These are phyloP conservation scores for Incurvaria masculella DNA, from an alignment of 2,888 invertebrate species.

Conservation along the genomic window DNA sequence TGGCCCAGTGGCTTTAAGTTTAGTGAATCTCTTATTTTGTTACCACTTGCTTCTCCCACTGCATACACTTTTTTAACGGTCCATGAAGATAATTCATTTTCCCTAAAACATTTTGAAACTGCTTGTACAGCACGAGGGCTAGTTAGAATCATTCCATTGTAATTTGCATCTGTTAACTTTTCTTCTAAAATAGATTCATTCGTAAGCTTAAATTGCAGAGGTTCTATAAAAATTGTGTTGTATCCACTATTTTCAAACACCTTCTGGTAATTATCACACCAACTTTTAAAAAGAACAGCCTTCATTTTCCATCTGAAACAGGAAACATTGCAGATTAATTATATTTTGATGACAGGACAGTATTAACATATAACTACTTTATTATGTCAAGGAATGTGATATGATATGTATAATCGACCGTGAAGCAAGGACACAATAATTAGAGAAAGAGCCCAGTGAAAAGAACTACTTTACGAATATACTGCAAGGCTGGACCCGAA, in stretches of 20 bases:
- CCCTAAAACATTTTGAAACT: slow-evolving; percentile 33
- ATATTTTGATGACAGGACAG: too few species aligned
- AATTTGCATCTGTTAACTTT: slow-evolving; percentile 23
- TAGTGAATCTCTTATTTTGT: slow-evolving; percentile 20
- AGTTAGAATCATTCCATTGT: slow-evolving; percentile 35
- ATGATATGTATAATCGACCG: too few species aligned
- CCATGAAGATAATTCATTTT: slow-evolving; percentile 36
- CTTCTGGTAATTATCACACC: slow-evolving; percentile 38
- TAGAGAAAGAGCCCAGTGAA: too few species aligned
- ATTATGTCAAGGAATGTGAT: too few species aligned
- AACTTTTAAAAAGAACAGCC: slow-evolving; percentile 39
- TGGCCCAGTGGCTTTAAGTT: slow-evolving; percentile 24
- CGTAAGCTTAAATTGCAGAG: slow-evolving; percentile 32
- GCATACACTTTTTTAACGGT: slow-evolving; percentile 33
- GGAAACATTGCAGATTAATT: not conserved
- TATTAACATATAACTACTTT: too few species aligned
- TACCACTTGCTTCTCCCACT: slow-evolving; percentile 33
- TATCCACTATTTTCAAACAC: slow-evolving; percentile 31
- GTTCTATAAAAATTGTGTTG: slow-evolving; percentile 38
- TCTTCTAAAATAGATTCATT: slow-evolving; percentile 25
- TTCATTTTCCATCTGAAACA: slow-evolving; percentile 33
- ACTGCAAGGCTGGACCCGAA: too few species aligned
- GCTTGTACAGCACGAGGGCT: slow-evolving; percentile 42
- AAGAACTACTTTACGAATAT: too few species aligned
- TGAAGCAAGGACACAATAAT: too few species aligned